phyloP scores from a whole-genome alignment of 2,797 vertebrate species.

The Aplochiton taeniatus region DNA sequence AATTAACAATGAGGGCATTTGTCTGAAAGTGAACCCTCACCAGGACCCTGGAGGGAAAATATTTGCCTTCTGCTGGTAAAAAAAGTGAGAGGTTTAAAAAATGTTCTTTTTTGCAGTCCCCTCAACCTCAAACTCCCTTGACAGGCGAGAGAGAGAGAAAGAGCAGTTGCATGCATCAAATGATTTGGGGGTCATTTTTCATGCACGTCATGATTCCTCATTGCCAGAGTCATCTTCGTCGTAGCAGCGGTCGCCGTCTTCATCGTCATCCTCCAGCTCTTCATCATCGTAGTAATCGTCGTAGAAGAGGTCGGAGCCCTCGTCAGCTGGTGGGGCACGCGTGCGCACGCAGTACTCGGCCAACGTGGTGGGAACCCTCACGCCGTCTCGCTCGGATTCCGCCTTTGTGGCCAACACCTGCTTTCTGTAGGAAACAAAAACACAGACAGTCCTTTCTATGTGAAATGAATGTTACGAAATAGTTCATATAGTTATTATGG shows the following conservation, averaged over 20 bases:
- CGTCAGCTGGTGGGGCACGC: constrained; percentile 82
- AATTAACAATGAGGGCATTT: constrained; percentile 51
- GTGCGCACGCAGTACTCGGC: constrained; percentile 92
- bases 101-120: constrained; percentile 39
- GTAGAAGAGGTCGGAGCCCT: constrained; percentile 91
- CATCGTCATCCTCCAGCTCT: constrained; percentile 81
- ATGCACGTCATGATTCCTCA: constrained; percentile 86
- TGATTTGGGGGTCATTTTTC: not conserved
- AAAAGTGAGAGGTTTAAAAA: constrained; percentile 40
- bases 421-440: constrained; percentile 72
- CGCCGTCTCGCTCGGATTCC: constrained; percentile 87
- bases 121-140: not conserved
- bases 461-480: constrained; percentile 19
- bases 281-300: constrained; percentile 91
- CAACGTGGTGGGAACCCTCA: constrained; percentile 92
- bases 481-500: not conserved
- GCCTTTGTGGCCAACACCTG: constrained; percentile 90
- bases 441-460: constrained; percentile 1
- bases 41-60: constrained; percentile 26
- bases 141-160: not conserved
- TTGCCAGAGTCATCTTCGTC: constrained; percentile 89
- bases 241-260: constrained; percentile 81
- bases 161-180: not conserved
- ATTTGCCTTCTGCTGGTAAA: constrained; percentile 10
- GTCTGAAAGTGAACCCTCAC: constrained; percentile 32